Evolutionary conservation across 2,888 invertebrate genomes (phyloP).

Genomic region (Augiades crinisus): DNA sequence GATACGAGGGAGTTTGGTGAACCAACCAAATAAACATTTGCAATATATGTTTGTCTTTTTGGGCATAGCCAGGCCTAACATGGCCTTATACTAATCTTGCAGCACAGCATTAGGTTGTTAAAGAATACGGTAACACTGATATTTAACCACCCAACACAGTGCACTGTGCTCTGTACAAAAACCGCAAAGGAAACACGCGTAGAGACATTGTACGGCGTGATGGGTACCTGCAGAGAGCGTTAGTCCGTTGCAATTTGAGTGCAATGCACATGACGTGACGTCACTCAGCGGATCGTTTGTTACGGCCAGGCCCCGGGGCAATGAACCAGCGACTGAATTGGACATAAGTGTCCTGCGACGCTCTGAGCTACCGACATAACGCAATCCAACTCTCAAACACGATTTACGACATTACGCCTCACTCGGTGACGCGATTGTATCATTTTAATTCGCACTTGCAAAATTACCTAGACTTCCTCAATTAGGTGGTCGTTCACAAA

Average conservation of each 20-base stretch:
- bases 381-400: conserved; percentile 47
- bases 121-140: no score
- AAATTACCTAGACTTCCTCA: conserved; percentile 40
- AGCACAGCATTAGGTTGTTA: no score
- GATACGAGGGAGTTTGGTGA: no score
- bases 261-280: conserved; percentile 67
- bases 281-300: conserved; percentile 63
- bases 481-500: conserved; percentile 29
- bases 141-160: no score
- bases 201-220: conserved; percentile 17
- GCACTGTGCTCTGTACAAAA: neutral
- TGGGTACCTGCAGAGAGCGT: conserved; percentile 30
- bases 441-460: conserved; percentile 36
- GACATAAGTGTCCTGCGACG: conserved; percentile 69
- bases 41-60: no score
- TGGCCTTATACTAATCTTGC: no score
- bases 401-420: conserved; percentile 56
- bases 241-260: conserved; percentile 58
- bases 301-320: conserved; percentile 59
- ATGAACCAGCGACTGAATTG: conserved; percentile 73
- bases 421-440: conserved; percentile 42
- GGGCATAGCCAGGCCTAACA: no score
- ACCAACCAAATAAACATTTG: no score
- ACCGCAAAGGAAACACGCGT: neutral
- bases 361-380: conserved; percentile 51